Evolutionary conservation across 2,888 invertebrate species (phyloP), one percentile per base, ranked within the genome.

Genomic region (Bombylius major): DNA sequence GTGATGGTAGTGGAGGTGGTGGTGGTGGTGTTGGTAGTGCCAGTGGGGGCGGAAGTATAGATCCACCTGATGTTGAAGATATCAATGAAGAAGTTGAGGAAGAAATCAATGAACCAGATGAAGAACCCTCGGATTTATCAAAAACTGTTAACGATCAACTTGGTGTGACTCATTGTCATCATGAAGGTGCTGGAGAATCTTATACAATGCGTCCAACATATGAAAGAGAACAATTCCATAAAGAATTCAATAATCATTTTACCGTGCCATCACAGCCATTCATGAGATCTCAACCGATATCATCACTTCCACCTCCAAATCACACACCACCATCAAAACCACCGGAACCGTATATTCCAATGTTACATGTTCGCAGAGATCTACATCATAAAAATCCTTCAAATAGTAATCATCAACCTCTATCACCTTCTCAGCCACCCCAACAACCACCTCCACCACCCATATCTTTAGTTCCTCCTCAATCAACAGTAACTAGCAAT

Each of bases 141-240:
- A 57, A 55, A 60, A 12, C 61, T 23, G 61, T 62, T n/a, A 50
- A 39, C 47, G 33, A 51, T 50, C 42, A 51, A n/a, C 51, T 47
- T 13, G 51, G 47, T 46, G 79, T 82, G 45, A 85, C 85, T 9
- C 83, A 84, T 65, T 86, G 85, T 62, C 86, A 84, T 68, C 82
- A 80, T 58, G 81, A 79, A 66, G 82, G 79, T 57, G 78, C 77
- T n/a, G 76, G 76, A 64, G 78, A 73, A 54, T 76, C 79, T 59
- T 87, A 87, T 65, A 87, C 87, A 5, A 87, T 87, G 84, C 79
- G 87, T 33, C 88, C 89, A 0, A 80, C 83, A 60, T 75, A 82
- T 56, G 78, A 80, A 47, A 55, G 47, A 47, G 55, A 55, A n/a
- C 44, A 23, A 5, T 4, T 11, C 11, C 8, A 42, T 42, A 52